Percentiles rank a stretch among this genome's conserved stretches.
These are phyloP conservation scores for Tribolium freemani DNA, from an alignment of 2,888 invertebrate genomes.

Conservation along the genomic window DNA sequence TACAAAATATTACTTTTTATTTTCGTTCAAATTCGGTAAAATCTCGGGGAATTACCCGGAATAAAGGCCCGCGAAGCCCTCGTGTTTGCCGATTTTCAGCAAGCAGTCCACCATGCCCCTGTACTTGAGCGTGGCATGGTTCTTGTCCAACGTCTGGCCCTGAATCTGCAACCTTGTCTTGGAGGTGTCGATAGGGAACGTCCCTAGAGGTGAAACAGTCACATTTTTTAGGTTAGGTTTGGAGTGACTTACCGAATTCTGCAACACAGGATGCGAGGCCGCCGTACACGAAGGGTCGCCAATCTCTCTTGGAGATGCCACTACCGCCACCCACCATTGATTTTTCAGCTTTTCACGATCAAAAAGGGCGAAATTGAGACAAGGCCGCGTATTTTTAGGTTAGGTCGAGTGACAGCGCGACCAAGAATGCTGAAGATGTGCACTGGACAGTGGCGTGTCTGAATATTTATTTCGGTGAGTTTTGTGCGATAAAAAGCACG, in stretches of 20 bases:
- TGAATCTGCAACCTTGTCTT: constrained; percentile 96
- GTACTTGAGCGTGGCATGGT: constrained; percentile 83
- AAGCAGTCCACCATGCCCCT: constrained; percentile 94
- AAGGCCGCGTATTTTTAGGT: constrained; percentile 19
- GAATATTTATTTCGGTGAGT: neutral
- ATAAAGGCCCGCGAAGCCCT: constrained; percentile 89
- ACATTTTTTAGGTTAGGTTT: neutral
- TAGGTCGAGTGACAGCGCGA: constrained; percentile 10
- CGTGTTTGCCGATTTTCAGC: constrained; percentile 86
- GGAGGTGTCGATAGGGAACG: constrained; percentile 96
- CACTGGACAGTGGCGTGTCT: neutral
- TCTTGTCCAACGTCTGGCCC: constrained; percentile 87
- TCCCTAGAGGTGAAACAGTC: constrained; percentile 73
- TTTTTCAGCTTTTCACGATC: constrained; percentile 25
- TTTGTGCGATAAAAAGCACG: neutral
- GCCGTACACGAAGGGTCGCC: constrained; percentile 96
- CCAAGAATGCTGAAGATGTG: neutral
- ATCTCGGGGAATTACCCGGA: constrained; percentile 76
- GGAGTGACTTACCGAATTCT: constrained; percentile 84
- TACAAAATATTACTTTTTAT: constrained; percentile 62
- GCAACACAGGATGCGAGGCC: constrained; percentile 94
- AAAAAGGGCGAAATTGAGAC: constrained; percentile 1
- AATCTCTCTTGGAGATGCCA: constrained; percentile 85
- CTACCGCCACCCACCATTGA: constrained; percentile 66
- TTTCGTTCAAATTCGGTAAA: neutral